Base-by-base conservation (phyloP, 2,888 invertebrate genomes). In the Anticlea derivata region DNA sequence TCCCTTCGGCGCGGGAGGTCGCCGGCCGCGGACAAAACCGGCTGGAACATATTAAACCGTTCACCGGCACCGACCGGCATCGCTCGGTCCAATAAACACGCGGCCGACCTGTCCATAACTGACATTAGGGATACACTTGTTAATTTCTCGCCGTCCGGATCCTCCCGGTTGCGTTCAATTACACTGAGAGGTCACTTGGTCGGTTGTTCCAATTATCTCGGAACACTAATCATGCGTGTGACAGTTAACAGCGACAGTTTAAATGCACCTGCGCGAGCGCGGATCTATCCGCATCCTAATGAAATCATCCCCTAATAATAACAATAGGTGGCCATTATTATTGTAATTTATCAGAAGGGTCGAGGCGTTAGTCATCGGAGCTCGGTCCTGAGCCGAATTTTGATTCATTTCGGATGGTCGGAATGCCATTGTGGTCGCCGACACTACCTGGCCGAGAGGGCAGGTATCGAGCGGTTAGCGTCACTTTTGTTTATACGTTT, bases 1-100 rank as follows among this genome's bases (percentile, higher is more conserved):
- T 86, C 87, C 83, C 77, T 71, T 79, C 86, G 78, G 86, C 72
- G 83, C 87, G 88, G 89, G 86, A 87, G 88, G 89, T 88, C 88
- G 88, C 82, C 78, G 76, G 63, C 73, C 75, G 66, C 71, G 72
- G 73, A 81, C 82, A 78, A 79, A 81, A 52, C 44, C 31, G 81
- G 83, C 84, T 84, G 73, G 76, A 84, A 81, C 85, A 80, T 82
- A 83, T 83, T 73, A 75, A 83, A 80, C 84, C 81, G 81, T 83
- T 86, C 73, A 77, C 80, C 74, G 72, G 73, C 74, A 71, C 77
- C 77, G 70, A 77, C 35, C 73, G n/a, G n/a, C n/a, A n/a, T 72
- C 77, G 75, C 73, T 71, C 78, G 75, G 78, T 79, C 81, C 80
- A 77, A 82, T 83, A 83, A 86, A 82, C 81, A 79, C 80, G 37